Percentiles rank a stretch among this genome's conserved stretches.
Evolutionary conservation across 2,888 invertebrate genomes (phyloP).

Genomic region (Trissolcus japonicus): DNA sequence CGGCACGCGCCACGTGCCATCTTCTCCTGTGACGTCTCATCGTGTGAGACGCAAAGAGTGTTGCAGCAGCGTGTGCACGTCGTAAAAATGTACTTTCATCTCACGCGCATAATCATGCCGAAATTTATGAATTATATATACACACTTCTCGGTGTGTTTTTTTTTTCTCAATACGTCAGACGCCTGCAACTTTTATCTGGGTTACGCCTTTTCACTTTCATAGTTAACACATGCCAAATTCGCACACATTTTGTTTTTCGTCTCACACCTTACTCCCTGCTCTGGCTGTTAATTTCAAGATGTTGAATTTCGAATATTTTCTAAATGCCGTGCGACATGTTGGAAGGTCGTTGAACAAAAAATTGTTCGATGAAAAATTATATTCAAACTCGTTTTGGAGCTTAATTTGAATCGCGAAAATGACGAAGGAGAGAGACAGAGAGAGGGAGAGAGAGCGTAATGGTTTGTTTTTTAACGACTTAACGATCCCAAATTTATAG

Average conservation of each 20-base stretch:
- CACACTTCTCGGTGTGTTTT: no score
- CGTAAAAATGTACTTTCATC: conserved; percentile 19
- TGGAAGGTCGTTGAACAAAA: no score
- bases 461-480: conserved; percentile 30
- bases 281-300: no score
- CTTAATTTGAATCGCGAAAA: no score
- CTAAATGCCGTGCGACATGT: no score
- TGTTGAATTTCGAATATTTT: no score
- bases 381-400: no score
- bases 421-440: no score
- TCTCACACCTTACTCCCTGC: no score
- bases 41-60: no score
- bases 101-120: conserved; percentile 22
- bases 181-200: conserved; percentile 3
- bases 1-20: conserved; percentile 73
- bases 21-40: conserved; percentile 70
- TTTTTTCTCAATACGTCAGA: conserved; percentile 7
- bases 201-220: conserved; percentile 29
- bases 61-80: conserved; percentile 7
- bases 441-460: not conserved
- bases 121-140: conserved; percentile 22
- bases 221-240: conserved; percentile 11
- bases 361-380: no score
- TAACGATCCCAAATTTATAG: conserved; percentile 33
- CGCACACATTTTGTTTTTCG: no score